A percentile compares a stretch with the other conserved stretches of the same genome.
These are phyloP conservation scores for Haemorhous mexicanus DNA, from an alignment of 2,113 vertebrate genomes.

Conservation along the genomic window DNA sequence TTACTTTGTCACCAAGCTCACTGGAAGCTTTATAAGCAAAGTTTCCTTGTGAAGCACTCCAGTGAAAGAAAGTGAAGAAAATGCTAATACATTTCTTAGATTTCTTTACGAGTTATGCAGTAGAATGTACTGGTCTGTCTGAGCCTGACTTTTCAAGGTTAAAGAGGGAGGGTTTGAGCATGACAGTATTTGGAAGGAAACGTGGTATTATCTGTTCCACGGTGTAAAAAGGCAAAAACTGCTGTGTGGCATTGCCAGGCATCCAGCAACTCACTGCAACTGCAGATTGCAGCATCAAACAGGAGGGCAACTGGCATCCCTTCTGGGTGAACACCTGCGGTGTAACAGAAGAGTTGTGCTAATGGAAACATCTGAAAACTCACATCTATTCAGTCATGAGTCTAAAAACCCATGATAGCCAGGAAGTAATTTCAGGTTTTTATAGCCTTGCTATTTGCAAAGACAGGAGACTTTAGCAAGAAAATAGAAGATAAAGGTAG, in stretches of 20 bases:
- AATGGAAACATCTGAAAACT: background rate
- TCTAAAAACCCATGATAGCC: background rate
- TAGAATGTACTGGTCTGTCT: background rate
- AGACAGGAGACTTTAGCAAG: background rate
- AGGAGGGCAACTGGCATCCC: background rate
- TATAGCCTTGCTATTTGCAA: background rate
- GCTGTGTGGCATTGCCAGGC: background rate
- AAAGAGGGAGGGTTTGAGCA: background rate
- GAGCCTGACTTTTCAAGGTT: slow-evolving; percentile 13
- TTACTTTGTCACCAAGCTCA: background rate
- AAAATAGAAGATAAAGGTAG: background rate
- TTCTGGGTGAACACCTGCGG: background rate
- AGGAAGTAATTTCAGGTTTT: background rate
- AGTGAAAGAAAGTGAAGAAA: background rate
- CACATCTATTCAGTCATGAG: background rate
- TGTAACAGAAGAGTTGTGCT: background rate
- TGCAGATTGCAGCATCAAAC: background rate
- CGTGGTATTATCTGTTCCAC: background rate
- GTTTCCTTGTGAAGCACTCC: background rate
- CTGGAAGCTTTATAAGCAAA: background rate
- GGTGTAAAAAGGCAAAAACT: background rate
- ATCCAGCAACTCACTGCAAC: background rate
- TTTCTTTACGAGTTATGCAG: background rate
- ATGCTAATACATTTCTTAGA: background rate
- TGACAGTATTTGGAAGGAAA: background rate